Percentiles rank a stretch among this genome's conserved stretches.
Evolutionary conservation across 2,113 vertebrate genomes (phyloP).

Genomic region (Morone saxatilis): DNA sequence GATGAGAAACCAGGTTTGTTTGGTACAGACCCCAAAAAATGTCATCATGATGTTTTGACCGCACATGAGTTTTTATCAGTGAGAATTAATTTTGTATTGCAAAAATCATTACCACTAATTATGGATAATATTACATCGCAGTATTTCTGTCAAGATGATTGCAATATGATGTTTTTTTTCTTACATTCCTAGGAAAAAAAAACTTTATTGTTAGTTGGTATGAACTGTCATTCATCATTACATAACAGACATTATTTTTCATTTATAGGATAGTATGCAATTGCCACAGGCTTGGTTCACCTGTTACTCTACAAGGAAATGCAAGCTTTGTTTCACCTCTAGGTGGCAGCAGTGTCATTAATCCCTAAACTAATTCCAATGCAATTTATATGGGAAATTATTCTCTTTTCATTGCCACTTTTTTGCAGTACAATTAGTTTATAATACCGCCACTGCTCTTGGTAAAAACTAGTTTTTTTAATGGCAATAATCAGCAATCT

Average conservation of each 20-base stretch:
- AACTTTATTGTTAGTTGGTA: neutral
- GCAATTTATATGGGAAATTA: slow-evolving; percentile 1
- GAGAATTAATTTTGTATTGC: too few relatives aligned
- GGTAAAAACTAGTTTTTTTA: neutral
- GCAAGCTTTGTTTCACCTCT: slow-evolving; percentile 41
- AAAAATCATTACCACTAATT: too few relatives aligned
- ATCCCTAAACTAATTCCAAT: slow-evolving; percentile 24
- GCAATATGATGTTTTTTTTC: too few relatives aligned
- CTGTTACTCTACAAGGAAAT: neutral
- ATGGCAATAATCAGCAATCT: neutral
- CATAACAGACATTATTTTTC: neutral
- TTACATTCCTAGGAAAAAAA: too few relatives aligned
- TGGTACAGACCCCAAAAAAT: too few relatives aligned
- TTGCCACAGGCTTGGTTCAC: neutral
- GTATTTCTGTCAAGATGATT: too few relatives aligned
- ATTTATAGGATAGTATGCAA: neutral
- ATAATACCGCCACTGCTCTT: neutral
- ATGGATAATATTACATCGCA: too few relatives aligned
- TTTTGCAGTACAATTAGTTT: neutral
- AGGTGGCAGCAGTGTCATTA: slow-evolving; percentile 71
- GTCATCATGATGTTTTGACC: too few relatives aligned
- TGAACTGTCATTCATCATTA: slow-evolving; percentile 2
- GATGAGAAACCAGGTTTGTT: too few relatives aligned
- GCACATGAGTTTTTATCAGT: too few relatives aligned
- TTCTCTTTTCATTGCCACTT: slow-evolving; percentile 7